Evolutionary conservation across 2,888 invertebrate species (phyloP).

Genomic region (Eumacrocentrus americanus): DNA sequence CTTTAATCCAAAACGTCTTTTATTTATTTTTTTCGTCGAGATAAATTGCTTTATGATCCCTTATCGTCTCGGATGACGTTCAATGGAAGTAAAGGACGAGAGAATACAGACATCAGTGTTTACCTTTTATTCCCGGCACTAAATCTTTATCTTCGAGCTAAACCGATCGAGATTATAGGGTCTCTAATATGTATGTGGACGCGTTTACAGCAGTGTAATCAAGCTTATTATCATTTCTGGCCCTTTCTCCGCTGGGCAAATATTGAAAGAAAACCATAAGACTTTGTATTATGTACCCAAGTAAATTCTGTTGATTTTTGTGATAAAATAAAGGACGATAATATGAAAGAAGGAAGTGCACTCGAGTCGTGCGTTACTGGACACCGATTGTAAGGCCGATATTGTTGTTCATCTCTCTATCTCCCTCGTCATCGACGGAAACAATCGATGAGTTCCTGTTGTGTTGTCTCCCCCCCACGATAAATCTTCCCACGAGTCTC

Average conservation of each 20-base stretch:
- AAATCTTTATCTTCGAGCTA: constrained; percentile 8
- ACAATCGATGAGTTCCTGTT: constrained; percentile 16
- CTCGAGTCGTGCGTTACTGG: constrained; percentile 14
- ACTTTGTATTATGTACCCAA: too few relatives aligned
- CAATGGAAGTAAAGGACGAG: background rate
- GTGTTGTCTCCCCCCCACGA: background rate
- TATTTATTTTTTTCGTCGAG: background rate
- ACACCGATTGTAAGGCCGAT: constrained; percentile 2
- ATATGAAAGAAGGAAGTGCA: constrained; percentile 11
- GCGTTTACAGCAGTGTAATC: background rate
- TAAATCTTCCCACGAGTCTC: constrained; percentile 15
- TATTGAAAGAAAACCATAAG: too few relatives aligned
- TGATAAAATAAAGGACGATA: background rate
- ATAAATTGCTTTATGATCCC: background rate
- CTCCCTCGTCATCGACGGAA: background rate
- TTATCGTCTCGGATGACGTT: background rate
- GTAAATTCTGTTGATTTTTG: background rate
- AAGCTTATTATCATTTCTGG: too few relatives aligned
- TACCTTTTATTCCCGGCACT: background rate
- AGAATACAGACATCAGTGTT: background rate
- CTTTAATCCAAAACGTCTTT: too few relatives aligned
- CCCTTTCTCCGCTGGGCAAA: too few relatives aligned
- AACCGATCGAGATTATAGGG: background rate
- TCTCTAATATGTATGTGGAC: background rate
- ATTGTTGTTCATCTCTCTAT: background rate